Evolutionary conservation across 2,113 vertebrate species (phyloP).

Genomic region (Cottus gobio): DNA sequence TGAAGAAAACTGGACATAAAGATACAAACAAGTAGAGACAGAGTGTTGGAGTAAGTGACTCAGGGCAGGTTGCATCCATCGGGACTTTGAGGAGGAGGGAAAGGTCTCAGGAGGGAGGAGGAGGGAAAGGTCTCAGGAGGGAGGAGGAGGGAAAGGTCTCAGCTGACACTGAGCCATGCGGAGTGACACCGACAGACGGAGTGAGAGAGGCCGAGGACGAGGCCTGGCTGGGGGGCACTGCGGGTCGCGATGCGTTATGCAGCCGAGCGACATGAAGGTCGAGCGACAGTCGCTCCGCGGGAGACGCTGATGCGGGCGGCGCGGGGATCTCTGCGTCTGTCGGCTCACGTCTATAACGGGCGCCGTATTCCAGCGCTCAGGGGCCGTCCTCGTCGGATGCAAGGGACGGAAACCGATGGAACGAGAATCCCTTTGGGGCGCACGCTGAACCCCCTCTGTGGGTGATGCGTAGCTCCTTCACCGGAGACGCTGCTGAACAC

Average conservation of each 20-base stretch:
- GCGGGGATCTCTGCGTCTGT: constrained; percentile 8
- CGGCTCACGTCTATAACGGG: constrained; percentile 17
- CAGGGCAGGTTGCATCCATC: constrained; percentile 32
- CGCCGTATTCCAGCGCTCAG: constrained; percentile 44
- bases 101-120: constrained; percentile 47
- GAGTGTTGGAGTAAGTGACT: constrained; percentile 40
- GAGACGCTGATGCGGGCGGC: constrained; percentile 11
- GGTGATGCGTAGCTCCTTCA: constrained; percentile 11
- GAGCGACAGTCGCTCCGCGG: constrained; percentile 10
- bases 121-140: too few species aligned
- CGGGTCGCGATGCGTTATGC: constrained; percentile 23
- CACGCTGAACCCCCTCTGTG: constrained; percentile 14
- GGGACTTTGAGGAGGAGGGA: constrained; percentile 52
- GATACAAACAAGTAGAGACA: constrained; percentile 3
- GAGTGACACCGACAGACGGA: constrained; percentile 44
- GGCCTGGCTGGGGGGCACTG: constrained; percentile 29
- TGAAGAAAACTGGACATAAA: neutral
- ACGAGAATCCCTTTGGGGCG: neutral
- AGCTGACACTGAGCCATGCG: constrained; percentile 36
- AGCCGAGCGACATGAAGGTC: constrained; percentile 40
- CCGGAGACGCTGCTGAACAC: constrained; percentile 29
- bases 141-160: constrained; percentile 49
- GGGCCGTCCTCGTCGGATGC: constrained; percentile 20
- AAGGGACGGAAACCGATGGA: neutral
- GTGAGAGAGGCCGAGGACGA: constrained; percentile 40